A percentile compares a stretch with the other conserved stretches of the same genome.
Evolutionary conservation across 2,113 vertebrate genomes (phyloP).

Genomic region (Rousettus leschenaultii): DNA sequence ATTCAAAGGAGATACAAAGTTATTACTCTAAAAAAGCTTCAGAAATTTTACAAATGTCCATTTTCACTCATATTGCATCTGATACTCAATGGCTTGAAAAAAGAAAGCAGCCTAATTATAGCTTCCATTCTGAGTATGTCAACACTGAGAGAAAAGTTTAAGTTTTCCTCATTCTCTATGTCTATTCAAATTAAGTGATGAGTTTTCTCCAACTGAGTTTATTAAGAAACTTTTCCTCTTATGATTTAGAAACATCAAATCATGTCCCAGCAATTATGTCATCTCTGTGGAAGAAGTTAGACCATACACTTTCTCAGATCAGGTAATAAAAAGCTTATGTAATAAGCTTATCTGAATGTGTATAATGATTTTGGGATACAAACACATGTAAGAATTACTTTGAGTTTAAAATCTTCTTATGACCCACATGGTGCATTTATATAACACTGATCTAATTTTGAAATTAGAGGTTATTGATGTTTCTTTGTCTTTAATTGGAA

Average conservation of each 20-base stretch:
- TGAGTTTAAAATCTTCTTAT: conserved; percentile 9
- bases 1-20: not conserved
- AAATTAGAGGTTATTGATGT: conserved; percentile 16
- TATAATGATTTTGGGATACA: conserved; percentile 22
- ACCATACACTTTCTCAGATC: conserved; percentile 97
- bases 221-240: conserved; percentile 28
- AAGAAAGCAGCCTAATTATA: not conserved
- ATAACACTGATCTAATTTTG: not conserved
- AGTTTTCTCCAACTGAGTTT: conserved; percentile 12
- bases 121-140: not conserved
- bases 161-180: not conserved
- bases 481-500: conserved; percentile 11
- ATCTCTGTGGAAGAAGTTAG: conserved; percentile 97
- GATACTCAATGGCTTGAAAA: not conserved
- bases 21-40: not conserved
- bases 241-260: conserved; percentile 81
- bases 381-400: not conserved
- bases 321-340: conserved; percentile 84
- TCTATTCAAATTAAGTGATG: conserved; percentile 38
- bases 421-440: not conserved
- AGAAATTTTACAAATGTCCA: not conserved
- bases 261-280: conserved; percentile 94
- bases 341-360: not conserved
- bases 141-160: not conserved
- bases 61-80: not conserved